Conservation (phyloP, 2,797 vertebrate genomes). For the Clarias laeviceps region DNA sequence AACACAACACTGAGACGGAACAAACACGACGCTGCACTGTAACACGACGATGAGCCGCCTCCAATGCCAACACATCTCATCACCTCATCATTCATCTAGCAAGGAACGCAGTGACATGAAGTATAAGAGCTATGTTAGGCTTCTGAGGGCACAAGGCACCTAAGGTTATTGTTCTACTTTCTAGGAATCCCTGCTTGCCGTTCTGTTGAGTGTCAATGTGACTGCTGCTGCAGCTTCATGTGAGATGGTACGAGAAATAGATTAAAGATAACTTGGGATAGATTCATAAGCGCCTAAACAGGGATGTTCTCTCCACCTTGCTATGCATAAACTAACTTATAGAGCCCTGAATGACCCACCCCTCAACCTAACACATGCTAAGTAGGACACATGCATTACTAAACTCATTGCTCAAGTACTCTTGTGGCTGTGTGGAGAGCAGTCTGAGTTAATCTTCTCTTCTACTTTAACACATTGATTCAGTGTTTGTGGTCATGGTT, state of each 20-base stretch:
- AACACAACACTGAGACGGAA: slow-evolving; percentile 3
- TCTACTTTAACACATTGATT: neutral
- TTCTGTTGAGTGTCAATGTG: neutral
- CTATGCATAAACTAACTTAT: neutral
- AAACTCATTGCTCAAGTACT: neutral
- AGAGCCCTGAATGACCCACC: neutral
- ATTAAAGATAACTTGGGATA: neutral
- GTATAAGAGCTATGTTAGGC: neutral
- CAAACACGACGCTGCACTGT: neutral
- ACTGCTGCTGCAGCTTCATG: neutral
- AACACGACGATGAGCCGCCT: neutral
- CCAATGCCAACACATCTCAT: neutral
- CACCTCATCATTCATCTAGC: neutral
- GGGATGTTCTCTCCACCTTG: neutral
- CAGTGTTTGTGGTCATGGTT: neutral
- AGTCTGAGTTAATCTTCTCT: neutral
- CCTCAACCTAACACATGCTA: neutral
- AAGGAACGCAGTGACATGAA: neutral
- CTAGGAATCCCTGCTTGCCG: neutral
- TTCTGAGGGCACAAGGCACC: neutral
- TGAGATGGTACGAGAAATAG: neutral
- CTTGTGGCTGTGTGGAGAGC: neutral
- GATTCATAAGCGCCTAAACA: neutral
- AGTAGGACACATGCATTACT: neutral
- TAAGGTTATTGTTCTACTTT: neutral